These are phyloP conservation scores for Drosophila lutescens DNA, from an alignment of 2,888 invertebrate genomes.

Conservation along the genomic window DNA sequence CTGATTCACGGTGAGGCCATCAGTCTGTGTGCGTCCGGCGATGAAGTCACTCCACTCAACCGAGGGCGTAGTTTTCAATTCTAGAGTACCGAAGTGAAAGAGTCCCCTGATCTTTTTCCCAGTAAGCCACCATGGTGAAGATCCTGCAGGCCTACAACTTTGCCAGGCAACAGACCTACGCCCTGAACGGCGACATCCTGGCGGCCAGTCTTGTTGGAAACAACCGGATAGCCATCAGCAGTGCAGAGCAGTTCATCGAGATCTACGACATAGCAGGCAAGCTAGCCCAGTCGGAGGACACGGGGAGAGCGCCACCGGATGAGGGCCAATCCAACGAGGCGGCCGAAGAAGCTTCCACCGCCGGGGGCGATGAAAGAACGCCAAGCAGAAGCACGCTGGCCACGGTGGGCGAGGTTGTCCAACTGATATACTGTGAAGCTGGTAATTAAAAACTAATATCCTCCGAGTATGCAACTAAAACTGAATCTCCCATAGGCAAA, in stretches of 20 bases:
- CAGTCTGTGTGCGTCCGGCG: slow-evolving; percentile 53
- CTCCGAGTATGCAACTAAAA: background rate
- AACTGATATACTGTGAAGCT: slow-evolving; percentile 88
- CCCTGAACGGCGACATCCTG: slow-evolving; percentile 82
- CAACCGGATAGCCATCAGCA: slow-evolving; percentile 82
- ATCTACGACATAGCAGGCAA: slow-evolving; percentile 82
- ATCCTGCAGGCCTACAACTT: slow-evolving; percentile 84
- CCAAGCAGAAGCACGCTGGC: slow-evolving; percentile 86
- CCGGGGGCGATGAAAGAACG: slow-evolving; percentile 64
- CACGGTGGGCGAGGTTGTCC: slow-evolving; percentile 89
- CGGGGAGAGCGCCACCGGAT: slow-evolving; percentile 13
- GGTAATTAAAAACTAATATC: slow-evolving; percentile 84
- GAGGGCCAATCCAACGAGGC: slow-evolving; percentile 21
- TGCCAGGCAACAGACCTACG: slow-evolving; percentile 83
- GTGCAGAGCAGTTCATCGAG: slow-evolving; percentile 83
- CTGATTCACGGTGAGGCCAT: slow-evolving; percentile 39
- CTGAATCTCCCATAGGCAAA: slow-evolving; percentile 64
- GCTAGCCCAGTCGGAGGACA: slow-evolving; percentile 42
- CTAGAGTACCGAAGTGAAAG: slow-evolving; percentile 18
- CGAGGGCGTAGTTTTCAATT: slow-evolving; percentile 60
- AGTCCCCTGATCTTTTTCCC: slow-evolving; percentile 5
- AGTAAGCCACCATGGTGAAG: slow-evolving; percentile 80
- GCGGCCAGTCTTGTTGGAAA: slow-evolving; percentile 81
- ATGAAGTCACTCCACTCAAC: slow-evolving; percentile 63
- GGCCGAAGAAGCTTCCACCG: slow-evolving; percentile 36